A percentile compares a stretch with the other conserved stretches of the same genome.
These are phyloP conservation scores for Phania funesta DNA, from an alignment of 2,888 invertebrate genomes.

Conservation along the genomic window DNA sequence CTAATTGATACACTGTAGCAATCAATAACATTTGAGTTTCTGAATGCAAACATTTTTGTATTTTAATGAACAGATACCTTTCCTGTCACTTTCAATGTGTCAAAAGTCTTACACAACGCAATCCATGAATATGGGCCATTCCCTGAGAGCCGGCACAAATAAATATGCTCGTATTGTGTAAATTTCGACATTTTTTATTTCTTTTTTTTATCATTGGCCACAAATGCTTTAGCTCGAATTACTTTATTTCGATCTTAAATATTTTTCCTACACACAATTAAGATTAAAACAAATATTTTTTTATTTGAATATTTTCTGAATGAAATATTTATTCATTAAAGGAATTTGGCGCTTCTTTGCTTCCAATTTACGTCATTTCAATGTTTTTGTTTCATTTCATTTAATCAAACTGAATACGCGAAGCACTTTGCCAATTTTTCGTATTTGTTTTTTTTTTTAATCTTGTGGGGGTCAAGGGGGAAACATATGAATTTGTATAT, in stretches of 20 bases:
- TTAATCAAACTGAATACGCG: conserved; percentile 11
- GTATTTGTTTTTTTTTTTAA: not conserved
- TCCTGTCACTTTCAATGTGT: no score
- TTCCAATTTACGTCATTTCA: conserved; percentile 60
- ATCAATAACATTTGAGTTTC: no score
- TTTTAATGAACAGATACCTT: no score
- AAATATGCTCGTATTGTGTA: no score
- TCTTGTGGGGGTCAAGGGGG: not conserved
- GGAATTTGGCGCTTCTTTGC: conserved; percentile 19
- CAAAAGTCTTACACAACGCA: no score
- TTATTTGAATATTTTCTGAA: conserved; percentile 49
- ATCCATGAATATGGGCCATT: no score
- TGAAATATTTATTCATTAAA: conserved; percentile 53
- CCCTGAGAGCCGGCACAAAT: no score
- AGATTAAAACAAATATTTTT: not conserved
- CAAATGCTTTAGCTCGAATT: not conserved
- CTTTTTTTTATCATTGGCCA: not conserved
- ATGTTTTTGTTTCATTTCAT: conserved; percentile 39
- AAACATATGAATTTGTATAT: conserved; percentile 1
- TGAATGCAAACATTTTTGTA: no score
- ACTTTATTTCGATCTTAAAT: not conserved
- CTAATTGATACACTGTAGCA: no score
- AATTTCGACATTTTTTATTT: no score
- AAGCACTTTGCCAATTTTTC: conserved; percentile 34
- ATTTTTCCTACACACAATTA: no score